A percentile compares a stretch with the other conserved stretches of the same genome.
These are phyloP conservation scores for Phrixothrix hirtus DNA, from an alignment of 2,888 invertebrate species.

Conservation along the genomic window DNA sequence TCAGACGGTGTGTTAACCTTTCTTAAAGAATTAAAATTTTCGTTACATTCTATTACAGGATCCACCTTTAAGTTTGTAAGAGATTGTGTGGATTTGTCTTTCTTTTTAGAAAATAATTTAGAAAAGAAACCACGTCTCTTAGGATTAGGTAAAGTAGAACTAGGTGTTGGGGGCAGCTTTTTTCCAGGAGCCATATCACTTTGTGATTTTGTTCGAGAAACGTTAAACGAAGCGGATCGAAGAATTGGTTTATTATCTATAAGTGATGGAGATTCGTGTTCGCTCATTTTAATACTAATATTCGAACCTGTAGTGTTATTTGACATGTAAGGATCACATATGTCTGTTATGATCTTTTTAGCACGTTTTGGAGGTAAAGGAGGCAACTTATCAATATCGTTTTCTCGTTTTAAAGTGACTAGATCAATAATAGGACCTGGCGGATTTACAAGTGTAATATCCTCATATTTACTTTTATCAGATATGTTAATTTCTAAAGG, in stretches of 20 bases:
- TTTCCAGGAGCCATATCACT: constrained; percentile 58
- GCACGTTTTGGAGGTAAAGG: constrained; percentile 81
- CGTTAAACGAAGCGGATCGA: constrained; percentile 47
- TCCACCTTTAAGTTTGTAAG: constrained; percentile 42
- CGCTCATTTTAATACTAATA: constrained; percentile 36
- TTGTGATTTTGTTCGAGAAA: constrained; percentile 43
- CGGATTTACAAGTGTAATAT: constrained; percentile 58
- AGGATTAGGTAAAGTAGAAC: constrained; percentile 58
- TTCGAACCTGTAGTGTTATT: constrained; percentile 36
- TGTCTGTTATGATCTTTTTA: constrained; percentile 59
- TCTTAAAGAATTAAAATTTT: not conserved
- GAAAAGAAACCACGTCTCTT: constrained; percentile 67
- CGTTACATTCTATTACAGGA: constrained; percentile 26
- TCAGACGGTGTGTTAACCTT: not conserved
- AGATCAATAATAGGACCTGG: constrained; percentile 54
- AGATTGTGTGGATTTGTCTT: constrained; percentile 52
- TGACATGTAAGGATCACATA: constrained; percentile 41
- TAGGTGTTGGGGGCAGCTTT: constrained; percentile 60
- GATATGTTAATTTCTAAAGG: constrained; percentile 64
- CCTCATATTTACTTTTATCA: constrained; percentile 64
- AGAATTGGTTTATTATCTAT: constrained; percentile 41
- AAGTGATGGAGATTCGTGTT: too few species aligned
- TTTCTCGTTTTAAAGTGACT: constrained; percentile 49
- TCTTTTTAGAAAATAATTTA: constrained; percentile 66
- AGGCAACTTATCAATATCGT: constrained; percentile 66